These are phyloP conservation scores for Papilio gigon DNA, from an alignment of 2,888 invertebrate species.

Conservation along the genomic window DNA sequence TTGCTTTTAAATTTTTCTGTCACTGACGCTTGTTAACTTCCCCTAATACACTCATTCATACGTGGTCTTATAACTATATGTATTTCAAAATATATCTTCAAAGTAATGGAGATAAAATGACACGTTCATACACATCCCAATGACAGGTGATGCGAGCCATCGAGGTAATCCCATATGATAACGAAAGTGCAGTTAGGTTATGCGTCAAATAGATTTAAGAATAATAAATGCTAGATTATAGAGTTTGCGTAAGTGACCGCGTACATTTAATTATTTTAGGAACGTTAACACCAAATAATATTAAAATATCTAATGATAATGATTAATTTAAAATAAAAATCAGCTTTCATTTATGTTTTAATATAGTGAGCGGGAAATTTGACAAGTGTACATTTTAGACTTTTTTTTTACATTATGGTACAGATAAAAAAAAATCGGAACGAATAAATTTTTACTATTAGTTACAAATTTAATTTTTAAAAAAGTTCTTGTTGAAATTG, in stretches of 20 bases:
- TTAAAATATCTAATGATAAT: slow-evolving; percentile 61
- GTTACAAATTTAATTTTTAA: not conserved
- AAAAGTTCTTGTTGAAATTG: not conserved
- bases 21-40: no score
- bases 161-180: not conserved
- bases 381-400: not conserved
- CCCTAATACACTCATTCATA: no score
- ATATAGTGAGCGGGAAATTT: slow-evolving; percentile 19
- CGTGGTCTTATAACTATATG: no score
- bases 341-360: slow-evolving; percentile 19
- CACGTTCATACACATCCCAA: not conserved
- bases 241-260: slow-evolving; percentile 50
- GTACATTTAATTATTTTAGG: slow-evolving; percentile 52
- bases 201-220: slow-evolving; percentile 44
- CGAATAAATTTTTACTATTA: not conserved
- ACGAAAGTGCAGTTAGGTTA: slow-evolving; percentile 42
- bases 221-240: slow-evolving; percentile 52
- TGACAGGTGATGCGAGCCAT: not conserved
- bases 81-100: no score
- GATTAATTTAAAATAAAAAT: slow-evolving; percentile 48
- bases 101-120: not conserved
- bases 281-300: slow-evolving; percentile 78
- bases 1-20: no score
- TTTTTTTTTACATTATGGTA: not conserved
- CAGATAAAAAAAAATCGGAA: not conserved